phyloP scores from a whole-genome alignment of 2,113 vertebrate genomes.

The Syngnathus typhle region DNA sequence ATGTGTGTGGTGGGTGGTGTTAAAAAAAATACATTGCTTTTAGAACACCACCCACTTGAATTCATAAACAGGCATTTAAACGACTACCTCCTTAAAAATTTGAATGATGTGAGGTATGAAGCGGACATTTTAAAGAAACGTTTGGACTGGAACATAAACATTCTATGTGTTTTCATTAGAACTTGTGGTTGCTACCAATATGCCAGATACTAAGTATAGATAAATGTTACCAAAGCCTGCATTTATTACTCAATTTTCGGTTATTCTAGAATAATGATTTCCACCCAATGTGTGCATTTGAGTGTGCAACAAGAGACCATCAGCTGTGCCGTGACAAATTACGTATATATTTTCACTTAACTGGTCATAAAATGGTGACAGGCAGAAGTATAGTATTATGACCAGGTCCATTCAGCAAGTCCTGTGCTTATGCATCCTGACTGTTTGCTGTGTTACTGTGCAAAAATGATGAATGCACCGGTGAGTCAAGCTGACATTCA shows the following conservation, averaged over 20 bases:
- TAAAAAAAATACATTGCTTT: constrained; percentile 32
- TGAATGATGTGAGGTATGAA: constrained; percentile 31
- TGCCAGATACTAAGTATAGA: constrained; percentile 15
- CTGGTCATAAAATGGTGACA: neutral
- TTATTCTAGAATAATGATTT: neutral
- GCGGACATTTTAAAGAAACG: constrained; percentile 42
- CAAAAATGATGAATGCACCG: constrained; percentile 54
- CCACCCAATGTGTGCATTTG: neutral
- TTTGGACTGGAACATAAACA: constrained; percentile 24
- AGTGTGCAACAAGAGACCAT: neutral
- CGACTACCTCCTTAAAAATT: constrained; percentile 10
- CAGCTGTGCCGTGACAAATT: neutral
- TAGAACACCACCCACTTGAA: constrained; percentile 31
- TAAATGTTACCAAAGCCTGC: neutral
- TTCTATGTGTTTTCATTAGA: constrained; percentile 23
- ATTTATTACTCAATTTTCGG: neutral
- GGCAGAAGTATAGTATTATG: too few species aligned
- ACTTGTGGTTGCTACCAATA: constrained; percentile 10
- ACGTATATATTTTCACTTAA: neutral
- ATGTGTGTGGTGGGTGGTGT: constrained; percentile 31
- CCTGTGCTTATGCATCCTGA: constrained; percentile 26
- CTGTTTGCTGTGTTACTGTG: constrained; percentile 37
- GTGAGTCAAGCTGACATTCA: constrained; percentile 52
- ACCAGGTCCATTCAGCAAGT: too few species aligned
- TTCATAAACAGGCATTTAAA: constrained; percentile 18